Percentiles rank a stretch among this genome's conserved stretches.
phyloP scores from a whole-genome alignment of 2,113 vertebrate genomes.

The Synodontis membranacea region DNA sequence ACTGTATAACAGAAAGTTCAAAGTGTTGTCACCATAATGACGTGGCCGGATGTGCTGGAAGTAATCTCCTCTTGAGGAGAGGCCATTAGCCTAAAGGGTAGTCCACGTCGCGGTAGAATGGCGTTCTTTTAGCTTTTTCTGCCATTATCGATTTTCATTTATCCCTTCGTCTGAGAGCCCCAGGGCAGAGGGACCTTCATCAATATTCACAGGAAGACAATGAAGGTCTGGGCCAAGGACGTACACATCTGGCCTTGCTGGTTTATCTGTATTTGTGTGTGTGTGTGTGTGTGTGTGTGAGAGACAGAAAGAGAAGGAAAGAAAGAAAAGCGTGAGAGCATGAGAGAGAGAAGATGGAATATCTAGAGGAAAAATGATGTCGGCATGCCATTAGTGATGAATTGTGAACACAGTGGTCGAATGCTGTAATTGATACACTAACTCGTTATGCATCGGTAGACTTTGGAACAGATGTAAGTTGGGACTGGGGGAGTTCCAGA shows the following conservation, averaged over 20 bases:
- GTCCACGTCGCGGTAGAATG: constrained; percentile 18
- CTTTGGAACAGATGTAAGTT: not conserved
- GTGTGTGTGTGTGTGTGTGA: not conserved
- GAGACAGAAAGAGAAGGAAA: not conserved
- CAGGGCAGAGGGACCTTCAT: constrained; percentile 25
- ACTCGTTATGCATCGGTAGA: not conserved
- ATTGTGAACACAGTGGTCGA: not conserved
- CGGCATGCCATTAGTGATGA: not conserved
- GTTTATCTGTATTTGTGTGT: not conserved
- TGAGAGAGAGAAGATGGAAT: not conserved
- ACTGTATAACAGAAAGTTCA: not conserved
- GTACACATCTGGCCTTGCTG: constrained; percentile 4
- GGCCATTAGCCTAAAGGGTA: constrained; percentile 21
- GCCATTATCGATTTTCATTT: constrained; percentile 46
- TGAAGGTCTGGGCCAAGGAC: not conserved
- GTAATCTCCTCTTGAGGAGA: constrained; percentile 14
- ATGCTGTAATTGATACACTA: not conserved
- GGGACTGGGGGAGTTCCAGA: not conserved
- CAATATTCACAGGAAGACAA: constrained; percentile 34
- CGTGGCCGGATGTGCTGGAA: constrained; percentile 7
- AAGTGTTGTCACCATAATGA: not conserved
- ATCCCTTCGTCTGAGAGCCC: constrained; percentile 9
- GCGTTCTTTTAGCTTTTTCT: constrained; percentile 39
- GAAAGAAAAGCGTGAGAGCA: no score
- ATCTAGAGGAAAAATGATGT: not conserved